A percentile compares a stretch with the other conserved stretches of the same genome.
Conservation (phyloP, 2,113 vertebrate genomes). For the Prinia subflava region DNA sequence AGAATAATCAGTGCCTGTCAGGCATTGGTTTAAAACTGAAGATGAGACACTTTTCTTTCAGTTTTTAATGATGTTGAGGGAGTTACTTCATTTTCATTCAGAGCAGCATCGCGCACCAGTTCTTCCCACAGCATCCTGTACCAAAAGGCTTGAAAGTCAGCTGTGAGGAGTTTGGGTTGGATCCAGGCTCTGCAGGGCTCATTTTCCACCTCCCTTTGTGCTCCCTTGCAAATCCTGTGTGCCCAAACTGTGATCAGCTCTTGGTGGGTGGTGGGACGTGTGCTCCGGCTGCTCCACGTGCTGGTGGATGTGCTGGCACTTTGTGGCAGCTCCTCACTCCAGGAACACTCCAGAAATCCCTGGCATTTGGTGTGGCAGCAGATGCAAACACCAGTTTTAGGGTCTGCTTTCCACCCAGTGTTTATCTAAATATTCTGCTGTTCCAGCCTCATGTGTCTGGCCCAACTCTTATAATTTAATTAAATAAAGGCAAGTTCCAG, state of each 20-base stretch:
- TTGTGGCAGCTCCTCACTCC: background rate
- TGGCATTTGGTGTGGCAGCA: background rate
- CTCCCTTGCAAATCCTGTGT: background rate
- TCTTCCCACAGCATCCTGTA: background rate
- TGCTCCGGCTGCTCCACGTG: background rate
- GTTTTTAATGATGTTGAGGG: background rate
- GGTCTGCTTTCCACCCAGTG: background rate
- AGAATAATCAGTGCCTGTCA: background rate
- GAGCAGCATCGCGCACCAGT: background rate
- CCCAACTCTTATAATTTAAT: background rate
- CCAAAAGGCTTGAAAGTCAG: background rate
- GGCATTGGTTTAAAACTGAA: background rate
- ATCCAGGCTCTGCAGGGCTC: background rate
- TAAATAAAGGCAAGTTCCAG: constrained; percentile 27
- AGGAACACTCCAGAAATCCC: background rate
- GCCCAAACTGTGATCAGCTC: background rate
- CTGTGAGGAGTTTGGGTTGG: background rate
- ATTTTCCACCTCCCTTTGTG: background rate
- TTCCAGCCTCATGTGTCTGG: background rate
- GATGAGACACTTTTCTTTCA: background rate
- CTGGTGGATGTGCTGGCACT: background rate
- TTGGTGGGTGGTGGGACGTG: background rate
- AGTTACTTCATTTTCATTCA: background rate
- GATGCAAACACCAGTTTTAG: background rate
- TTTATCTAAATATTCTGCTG: background rate